Conservation (phyloP, 1,140 invertebrate genomes). For the Eumaeus atala region DNA sequence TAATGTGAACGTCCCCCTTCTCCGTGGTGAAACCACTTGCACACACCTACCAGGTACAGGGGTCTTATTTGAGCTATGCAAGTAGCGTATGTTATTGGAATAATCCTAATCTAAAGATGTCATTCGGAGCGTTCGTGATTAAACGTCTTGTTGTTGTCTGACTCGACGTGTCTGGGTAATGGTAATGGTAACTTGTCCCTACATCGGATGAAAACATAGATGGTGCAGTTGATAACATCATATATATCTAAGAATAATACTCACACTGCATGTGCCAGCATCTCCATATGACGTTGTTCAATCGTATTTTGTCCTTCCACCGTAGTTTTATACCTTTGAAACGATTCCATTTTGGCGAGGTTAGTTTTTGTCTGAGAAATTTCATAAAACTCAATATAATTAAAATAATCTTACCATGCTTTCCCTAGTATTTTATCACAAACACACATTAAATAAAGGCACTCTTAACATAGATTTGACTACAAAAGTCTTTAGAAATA, state of each 20-base stretch:
- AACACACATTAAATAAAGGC: constrained; percentile 40
- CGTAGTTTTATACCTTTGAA: constrained; percentile 97
- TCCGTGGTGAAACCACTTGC: too few relatives aligned
- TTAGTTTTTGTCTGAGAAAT: constrained; percentile 94
- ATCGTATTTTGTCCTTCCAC: constrained; percentile 98
- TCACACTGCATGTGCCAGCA: constrained; percentile 99
- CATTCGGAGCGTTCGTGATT: too few relatives aligned
- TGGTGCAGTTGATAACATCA: background rate
- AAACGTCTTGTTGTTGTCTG: too few relatives aligned
- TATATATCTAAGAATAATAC: constrained; percentile 69
- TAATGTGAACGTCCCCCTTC: too few relatives aligned
- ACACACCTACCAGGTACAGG: too few relatives aligned
- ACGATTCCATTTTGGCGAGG: constrained; percentile 99
- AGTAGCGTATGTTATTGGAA: too few relatives aligned
- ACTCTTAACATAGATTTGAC: constrained; percentile 42
- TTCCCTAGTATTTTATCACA: constrained; percentile 43
- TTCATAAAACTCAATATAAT: constrained; percentile 37
- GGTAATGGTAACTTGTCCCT: too few relatives aligned
- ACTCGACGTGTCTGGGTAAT: too few relatives aligned
- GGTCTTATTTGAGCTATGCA: too few relatives aligned
- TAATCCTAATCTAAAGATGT: too few relatives aligned
- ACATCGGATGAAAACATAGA: too few relatives aligned
- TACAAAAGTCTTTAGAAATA: constrained; percentile 47
- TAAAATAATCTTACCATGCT: constrained; percentile 45
- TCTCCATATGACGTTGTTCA: constrained; percentile 99